Base-by-base conservation (phyloP, 1,140 invertebrate species). In the Telenomus remus region DNA sequence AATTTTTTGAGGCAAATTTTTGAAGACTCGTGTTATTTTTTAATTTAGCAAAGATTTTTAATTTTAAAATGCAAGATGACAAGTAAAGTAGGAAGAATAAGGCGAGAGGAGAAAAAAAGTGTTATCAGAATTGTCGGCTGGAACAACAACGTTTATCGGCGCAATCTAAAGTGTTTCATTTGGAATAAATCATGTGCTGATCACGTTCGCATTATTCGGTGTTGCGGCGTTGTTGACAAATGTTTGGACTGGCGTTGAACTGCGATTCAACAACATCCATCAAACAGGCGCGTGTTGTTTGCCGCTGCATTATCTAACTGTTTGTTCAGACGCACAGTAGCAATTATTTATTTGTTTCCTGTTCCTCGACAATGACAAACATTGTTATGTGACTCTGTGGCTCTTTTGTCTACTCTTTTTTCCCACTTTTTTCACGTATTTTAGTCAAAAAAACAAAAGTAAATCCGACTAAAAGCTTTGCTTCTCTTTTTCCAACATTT, bases 111-210 rank as follows among this genome's bases (percentile, higher is more conserved):
- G 14, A 48, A 66, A 53, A 66, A 50, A 16, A 46, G 4, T 14
- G 10, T 47, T 15, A 47, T 27, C 19, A 27, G 19, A 27, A 1
- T 1, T 3, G 19, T 6, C n/a, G 43, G 39, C 1, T 7, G 12
- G 46, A 42, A 54, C 50, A 55, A 37, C 53, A 47, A 6, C 53
- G 35, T 56, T n/a, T 66, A 66, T 66, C 63, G 37, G 1, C 8
- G 44, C 13, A 57, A 57, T 66, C 64, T 44, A 11, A 8, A 27
- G 33, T 12, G 55, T 56, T n/a, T 56, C 48, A 65, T 50, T 66
- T 57, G 14, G 47, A 51, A 57, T 57, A 57, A 57, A 57, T 65
- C 44, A 65, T 37, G 39, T 10, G 35, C 34, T 16, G 34, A 49
- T 55, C 44, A 55, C 51, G 51, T 42, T 33, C 34, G 51, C 44